Evolutionary conservation across 2,797 vertebrate genomes (phyloP), one percentile per base, ranked within the genome.

Genomic region (Xyrichtys novacula): DNA sequence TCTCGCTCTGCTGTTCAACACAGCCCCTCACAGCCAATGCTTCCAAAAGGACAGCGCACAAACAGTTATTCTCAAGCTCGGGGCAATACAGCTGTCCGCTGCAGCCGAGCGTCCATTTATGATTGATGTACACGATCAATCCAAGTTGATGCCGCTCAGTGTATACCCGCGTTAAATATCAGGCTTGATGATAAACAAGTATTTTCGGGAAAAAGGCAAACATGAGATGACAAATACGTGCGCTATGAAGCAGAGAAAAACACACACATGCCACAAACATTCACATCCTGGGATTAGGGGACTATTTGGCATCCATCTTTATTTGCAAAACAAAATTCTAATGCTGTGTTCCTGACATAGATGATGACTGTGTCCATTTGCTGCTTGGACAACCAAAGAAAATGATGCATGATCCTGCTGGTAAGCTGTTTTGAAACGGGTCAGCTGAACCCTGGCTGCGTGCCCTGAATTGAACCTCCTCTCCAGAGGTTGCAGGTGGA

Each of bases 1-100:
- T 88, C 79, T 58, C 76, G 87, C 86, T 78, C 76, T 80, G 83
- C 90, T 90, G 89, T 92, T 91, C 86, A 79, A 84, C 90, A 88
- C 79, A 80, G 75, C 49, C 57, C 59, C 85, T 88, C 81, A 58
- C 78, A 81, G 89, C 55, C 9, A 85, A 80, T 61, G 82, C 75
- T 81, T 69, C 59, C 25, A 83, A 91, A 84, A 81, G 77, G 84
- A 90, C 83, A 78, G 73, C 31, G 17, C 67, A 31, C 46, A 61
- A 85, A 85, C 83, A 55, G 73, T 83, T 88, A 83, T 77, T 71
- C 58, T 79, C 32, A 74, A 11, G 88, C 89, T 85, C 2, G 16
- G 76, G 85, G 90, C 83, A 11, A 85, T 40, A 63, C 83, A 91
- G 89, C 88, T 89, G 90, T 83, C 85, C 62, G 73, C 74, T 74